Conservation (phyloP, 2,888 invertebrate species). For the Nebria salina region DNA sequence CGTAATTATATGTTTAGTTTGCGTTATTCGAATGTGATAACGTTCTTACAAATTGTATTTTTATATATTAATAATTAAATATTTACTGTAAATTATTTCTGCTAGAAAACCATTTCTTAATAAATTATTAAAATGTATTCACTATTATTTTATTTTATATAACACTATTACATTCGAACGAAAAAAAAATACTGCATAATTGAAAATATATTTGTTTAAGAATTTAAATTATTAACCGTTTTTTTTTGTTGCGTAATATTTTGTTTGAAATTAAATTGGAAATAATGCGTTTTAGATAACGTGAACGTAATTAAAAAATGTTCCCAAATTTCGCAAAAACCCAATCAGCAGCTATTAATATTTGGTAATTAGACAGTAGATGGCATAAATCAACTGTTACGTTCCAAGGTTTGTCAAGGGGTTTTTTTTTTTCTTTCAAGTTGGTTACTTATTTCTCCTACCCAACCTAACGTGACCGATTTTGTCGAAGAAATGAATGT, state of each 20-base stretch:
- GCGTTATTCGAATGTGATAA: neutral
- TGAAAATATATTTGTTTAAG: no score
- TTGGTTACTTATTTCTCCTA: neutral
- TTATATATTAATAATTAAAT: neutral
- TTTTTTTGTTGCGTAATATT: no score
- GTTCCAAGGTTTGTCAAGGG: slow-evolving; percentile 21
- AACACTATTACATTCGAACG: no score
- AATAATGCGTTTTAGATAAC: neutral
- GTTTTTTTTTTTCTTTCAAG: neutral
- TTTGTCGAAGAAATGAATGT: slow-evolving; percentile 48
- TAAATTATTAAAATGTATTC: neutral
- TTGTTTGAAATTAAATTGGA: no score
- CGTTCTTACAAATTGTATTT: neutral
- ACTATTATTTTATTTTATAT: neutral
- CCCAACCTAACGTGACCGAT: slow-evolving; percentile 13
- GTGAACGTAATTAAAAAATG: neutral
- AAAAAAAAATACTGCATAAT: no score
- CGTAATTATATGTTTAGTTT: neutral
- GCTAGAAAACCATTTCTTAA: neutral
- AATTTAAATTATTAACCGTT: no score
- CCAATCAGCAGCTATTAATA: neutral
- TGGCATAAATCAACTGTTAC: slow-evolving; percentile 20
- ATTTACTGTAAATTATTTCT: neutral
- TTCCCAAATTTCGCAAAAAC: neutral
- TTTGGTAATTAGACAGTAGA: slow-evolving; percentile 6